Evolutionary conservation across 1,140 invertebrate genomes (phyloP).

Genomic region (Cyrtorhinus lividipennis): DNA sequence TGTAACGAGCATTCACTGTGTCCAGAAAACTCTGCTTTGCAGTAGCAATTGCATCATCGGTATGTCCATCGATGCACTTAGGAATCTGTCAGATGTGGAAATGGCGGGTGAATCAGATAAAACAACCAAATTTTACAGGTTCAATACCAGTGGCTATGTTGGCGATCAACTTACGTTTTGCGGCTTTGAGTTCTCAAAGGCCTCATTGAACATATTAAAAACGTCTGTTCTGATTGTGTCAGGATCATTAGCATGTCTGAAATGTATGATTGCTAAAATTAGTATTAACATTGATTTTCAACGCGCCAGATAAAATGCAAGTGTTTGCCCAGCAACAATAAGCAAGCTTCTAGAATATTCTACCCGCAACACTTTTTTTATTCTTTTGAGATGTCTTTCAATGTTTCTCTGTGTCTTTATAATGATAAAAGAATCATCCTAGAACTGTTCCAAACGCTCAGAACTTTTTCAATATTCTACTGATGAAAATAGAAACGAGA

Average conservation of each 20-base stretch:
- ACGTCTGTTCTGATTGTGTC: slow-evolving; percentile 14
- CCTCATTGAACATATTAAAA: slow-evolving; percentile 14
- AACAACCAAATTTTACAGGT: too few relatives aligned
- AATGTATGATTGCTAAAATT: background rate
- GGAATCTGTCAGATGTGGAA: slow-evolving; percentile 6
- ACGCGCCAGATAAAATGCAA: too few relatives aligned
- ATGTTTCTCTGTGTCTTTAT: too few relatives aligned
- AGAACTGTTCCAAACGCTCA: too few relatives aligned
- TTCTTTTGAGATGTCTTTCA: too few relatives aligned
- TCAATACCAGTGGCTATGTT: background rate
- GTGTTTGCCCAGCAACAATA: too few relatives aligned
- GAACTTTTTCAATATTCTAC: too few relatives aligned
- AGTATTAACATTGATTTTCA: background rate
- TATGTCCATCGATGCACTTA: background rate
- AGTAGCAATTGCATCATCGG: background rate
- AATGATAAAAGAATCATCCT: too few relatives aligned
- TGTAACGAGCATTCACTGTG: background rate
- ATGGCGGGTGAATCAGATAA: too few relatives aligned
- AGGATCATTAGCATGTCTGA: slow-evolving; percentile 11
- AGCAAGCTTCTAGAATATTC: too few relatives aligned
- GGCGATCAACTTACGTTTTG: background rate
- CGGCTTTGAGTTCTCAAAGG: slow-evolving; percentile 15
- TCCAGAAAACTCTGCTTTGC: background rate
- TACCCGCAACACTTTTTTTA: too few relatives aligned
- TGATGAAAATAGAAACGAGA: too few relatives aligned